Base-by-base conservation (phyloP, 1,140 invertebrate species). In the Notospermus geniculatus region DNA sequence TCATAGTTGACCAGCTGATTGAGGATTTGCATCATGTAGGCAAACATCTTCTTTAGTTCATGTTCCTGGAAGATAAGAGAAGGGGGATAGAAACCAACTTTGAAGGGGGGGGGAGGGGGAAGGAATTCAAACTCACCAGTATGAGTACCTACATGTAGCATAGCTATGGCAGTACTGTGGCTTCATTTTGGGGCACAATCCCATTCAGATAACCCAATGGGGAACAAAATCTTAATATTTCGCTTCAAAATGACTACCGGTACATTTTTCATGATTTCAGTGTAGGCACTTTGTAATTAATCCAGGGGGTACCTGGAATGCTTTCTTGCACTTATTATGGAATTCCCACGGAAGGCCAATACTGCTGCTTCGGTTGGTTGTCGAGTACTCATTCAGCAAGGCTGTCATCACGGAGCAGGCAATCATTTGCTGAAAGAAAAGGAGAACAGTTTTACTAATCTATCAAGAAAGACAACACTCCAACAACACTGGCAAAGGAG, bases 331-430 rank as follows among this genome's bases (percentile, higher is more conserved):
- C 74, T 87, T 87, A 66, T 89, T 88, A 79, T 94, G 91, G n/a
- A 88, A 86, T 80, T 92, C 90, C 89, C 89, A 93, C 17, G 90
- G 88, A 43, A 95, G 78, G 11, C 91, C 91, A 45, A 92, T 88
- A 82, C 92, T 90, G 23, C 90, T 88, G 7, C 91, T 90, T 75
- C 91, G 89, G 0, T 88, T 85, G n/a, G 90, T 91, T 41, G 86
- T 89, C 46, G 90, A 88, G 84, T 92, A 93, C 80, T 95, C 92
- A 85, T 91, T 89, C 81, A 95, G 87, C 41, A 95, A 81, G 11
- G 90, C 87, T 55, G 87, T 84, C 64, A 95, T 86, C 60, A 95
- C 86, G 59, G 89, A 88, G 72, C 91, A 93, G 11, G 90, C 91
- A 36, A 93, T 79, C 61, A 84, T 69, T 80, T 84, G 76, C 76